Percentiles rank a stretch among this genome's conserved stretches.
These are phyloP conservation scores for Limnephilus lunatus DNA, from an alignment of 2,888 invertebrate genomes.

Conservation along the genomic window DNA sequence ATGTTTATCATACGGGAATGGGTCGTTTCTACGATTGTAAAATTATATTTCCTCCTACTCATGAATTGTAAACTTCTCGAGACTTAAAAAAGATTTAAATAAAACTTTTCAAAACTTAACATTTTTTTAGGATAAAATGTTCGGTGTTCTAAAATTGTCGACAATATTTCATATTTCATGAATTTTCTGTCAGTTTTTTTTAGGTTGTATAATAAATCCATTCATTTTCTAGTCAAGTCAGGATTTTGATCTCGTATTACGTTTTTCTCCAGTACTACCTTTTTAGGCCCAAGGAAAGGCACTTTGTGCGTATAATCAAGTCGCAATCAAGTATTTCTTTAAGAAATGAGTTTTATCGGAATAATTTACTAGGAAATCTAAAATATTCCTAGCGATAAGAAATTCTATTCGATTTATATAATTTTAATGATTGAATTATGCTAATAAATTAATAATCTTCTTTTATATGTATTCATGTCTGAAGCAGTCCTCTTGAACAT, in stretches of 20 bases:
- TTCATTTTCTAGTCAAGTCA: background rate
- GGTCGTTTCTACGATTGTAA: too few species aligned
- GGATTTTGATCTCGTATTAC: background rate
- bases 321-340: background rate
- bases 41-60: too few species aligned
- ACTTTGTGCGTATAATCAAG: background rate
- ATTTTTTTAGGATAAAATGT: background rate
- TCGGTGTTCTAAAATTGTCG: background rate
- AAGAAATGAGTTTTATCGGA: background rate
- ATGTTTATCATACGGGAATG: too few species aligned
- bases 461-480: background rate
- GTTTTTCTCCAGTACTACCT: background rate
- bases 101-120: too few species aligned
- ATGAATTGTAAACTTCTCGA: too few species aligned
- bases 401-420: background rate
- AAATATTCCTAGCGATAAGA: background rate
- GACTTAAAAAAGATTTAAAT: background rate
- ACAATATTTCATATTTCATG: background rate
- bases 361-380: background rate
- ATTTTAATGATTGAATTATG: background rate
- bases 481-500: background rate
- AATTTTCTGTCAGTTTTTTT: background rate
- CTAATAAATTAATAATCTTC: background rate
- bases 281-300: background rate
- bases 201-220: background rate